Evolutionary conservation across 1,140 invertebrate species (phyloP), one percentile per base, ranked within the genome.

Genomic region (Sycophila sp.): DNA sequence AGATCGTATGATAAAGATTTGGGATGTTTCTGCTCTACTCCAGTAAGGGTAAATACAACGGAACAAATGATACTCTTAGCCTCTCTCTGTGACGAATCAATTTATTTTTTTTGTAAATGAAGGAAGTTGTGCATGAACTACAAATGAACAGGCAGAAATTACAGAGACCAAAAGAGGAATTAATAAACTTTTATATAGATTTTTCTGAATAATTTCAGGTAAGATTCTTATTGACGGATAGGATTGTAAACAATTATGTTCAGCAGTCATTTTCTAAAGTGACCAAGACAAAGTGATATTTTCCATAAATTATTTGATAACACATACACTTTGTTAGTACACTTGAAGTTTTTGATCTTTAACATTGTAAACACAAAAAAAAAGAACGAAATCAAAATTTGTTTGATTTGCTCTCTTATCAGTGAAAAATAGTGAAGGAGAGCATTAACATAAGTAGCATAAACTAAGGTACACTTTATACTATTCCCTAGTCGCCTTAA

Each of bases 1-100:
- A 81, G 97, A 99, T 87, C 89, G 95, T 69, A 87, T 98, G 66
- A 97, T 99, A 75, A 98, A 98, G 89, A 92, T 99, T 75, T 92
- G 92, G 91, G 91, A 93, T 77, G 88, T 92, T 73, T 89, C 90
- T 56, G 87, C 89, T 64, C 83, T 93, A 72, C 83, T 91, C 63
- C 82, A 86, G 56, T 85, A 78, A 84, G 40, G 62, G 53, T 65
- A 36, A 19, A 40, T 10, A 32, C n/a, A n/a, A n/a, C n/a, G n/a
- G 15, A 38, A 51, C 1, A 71, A 34, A 64, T 64, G 28, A 71
- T 71, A 47, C 40, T 64, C 53, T 26, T 36, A 64, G 58, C 38
- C 42, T 71, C 34, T 36, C 55, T 42, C 66, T 22, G 30, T 59
- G 42, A 71, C 34, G 40, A 65, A 71, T 71, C n/a, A 65, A 22